Base-by-base conservation (phyloP, 1,140 invertebrate genomes). In the Ooceraea biroi region DNA sequence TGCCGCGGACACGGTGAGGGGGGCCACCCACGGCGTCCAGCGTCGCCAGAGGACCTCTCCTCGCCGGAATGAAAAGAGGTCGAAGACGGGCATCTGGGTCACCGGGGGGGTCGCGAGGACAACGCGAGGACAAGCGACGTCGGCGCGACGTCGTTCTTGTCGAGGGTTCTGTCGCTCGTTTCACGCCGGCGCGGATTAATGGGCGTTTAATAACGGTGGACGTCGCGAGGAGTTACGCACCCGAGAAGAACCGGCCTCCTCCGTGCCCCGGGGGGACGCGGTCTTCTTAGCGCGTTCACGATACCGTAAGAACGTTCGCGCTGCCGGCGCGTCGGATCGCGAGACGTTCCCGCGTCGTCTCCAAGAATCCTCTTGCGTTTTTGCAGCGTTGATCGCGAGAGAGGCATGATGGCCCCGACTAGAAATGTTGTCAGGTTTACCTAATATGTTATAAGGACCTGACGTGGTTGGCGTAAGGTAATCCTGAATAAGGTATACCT, bases 11-110 rank as follows among this genome's bases (percentile, higher is more conserved):
- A 85, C 85, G 85, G 50, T 46, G 77, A 55, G 85, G 73, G 76
- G 57, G 88, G 88, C 84, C 93, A 93, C 93, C 93, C 91, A 93
- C 92, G 91, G 91, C 58, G 30, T 52, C 41, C 55, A 50, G 69
- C 30, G 69, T 57, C 19, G 17, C 22, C 44, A 12, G 86, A 69
- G 58, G 50, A 44, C 48, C 41, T 46, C 48, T 78, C 17, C 30
- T 68, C 66, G 11, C 22, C 41, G 36, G 50, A 76, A 83, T 30
- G 46, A 71, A 46, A 69, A 60, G 65, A 41, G 46, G 50, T 65
- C 85, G 36, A 58, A 41, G 66, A 87, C 50, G 41, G 78, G 66
- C 41, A 82, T 84, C 82, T 88, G 74, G 82, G 68, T 76, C 82
- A 84, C 22, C n/a, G 8, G 48, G 61, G 60, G 72, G 73, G 69